Evolutionary conservation across 2,888 invertebrate genomes (phyloP), one percentile per base, ranked within the genome.

Genomic region (Pristionchus arcanus): DNA sequence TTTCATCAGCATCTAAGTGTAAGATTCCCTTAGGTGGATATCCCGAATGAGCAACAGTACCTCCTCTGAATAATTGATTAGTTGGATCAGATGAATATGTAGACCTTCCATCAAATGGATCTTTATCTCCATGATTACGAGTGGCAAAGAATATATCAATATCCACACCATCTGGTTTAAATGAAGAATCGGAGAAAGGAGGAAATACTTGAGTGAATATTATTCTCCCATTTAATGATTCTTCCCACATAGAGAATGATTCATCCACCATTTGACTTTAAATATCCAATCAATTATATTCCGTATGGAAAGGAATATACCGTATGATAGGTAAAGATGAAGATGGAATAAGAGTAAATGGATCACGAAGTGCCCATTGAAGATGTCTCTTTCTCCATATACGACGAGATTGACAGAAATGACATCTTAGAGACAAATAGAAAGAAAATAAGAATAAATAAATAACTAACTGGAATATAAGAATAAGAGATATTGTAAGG

Each of bases 1-100:
- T 31, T 86, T 94, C 94, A 68, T 93, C 92, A 13, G 93, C 94
- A 87, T 94, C 94, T 59, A 94, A 91, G 89, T 95, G 95, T 2
- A 95, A 91, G 31, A 94, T 92, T 15, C 94, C 95, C 25, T 90
- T 90, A 5, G 92, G 91, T 0, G 95, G 95, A 84, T 94, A 94
- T 34, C 92, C 93, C 15, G 94, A 93, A 90, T 95, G 95, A 5
- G 95, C 95, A 28, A 95, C 93, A 16, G 92, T 92, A 25, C 91
- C 94, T 7, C 94, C 94, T 84, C 87, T 88, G 53, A 53, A 68
- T 13, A 42, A 77, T 49, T n/a, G 25, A 25, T 77, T 77, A 25
- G 25, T 77, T 25, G 49, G 25, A 21, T 34, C 15, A 37, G 9
- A n/a, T 16, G 84, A 53, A n/a, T 77, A 77, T 31, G 42, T 28